Conservation (phyloP, 92 coral and sea anemone species). For the Parazoanthus darwini region DNA sequence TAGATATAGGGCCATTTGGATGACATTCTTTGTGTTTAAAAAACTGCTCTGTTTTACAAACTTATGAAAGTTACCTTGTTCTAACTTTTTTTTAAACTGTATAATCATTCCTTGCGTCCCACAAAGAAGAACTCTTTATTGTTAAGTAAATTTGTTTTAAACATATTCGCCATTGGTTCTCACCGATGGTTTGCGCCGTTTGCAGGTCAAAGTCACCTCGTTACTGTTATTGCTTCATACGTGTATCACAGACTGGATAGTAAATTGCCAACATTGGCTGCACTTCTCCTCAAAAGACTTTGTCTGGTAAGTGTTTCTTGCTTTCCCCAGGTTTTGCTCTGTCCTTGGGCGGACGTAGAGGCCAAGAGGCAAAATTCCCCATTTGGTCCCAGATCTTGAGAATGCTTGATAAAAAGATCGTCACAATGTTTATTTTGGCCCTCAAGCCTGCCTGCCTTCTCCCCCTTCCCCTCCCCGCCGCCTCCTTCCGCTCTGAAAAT, state of each 20-base stretch:
- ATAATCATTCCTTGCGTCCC: neutral
- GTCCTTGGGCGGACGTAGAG: too few species aligned
- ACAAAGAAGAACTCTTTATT: neutral
- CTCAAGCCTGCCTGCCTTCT: too few species aligned
- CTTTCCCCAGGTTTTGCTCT: neutral
- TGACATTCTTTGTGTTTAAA: too few species aligned
- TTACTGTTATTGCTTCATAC: slow-evolving; percentile 86
- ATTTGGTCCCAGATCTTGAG: too few species aligned
- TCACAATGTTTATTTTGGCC: too few species aligned
- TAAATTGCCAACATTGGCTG: slow-evolving; percentile 85
- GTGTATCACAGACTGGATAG: slow-evolving; percentile 84
- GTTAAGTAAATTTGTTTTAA: neutral
- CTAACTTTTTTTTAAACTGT: too few species aligned
- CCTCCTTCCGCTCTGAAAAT: too few species aligned
- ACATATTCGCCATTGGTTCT: neutral
- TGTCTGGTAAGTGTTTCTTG: slow-evolving; percentile 69
- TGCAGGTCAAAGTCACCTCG: slow-evolving; percentile 85
- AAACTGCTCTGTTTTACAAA: too few species aligned
- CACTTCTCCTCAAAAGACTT: slow-evolving; percentile 82
- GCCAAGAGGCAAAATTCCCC: too few species aligned
- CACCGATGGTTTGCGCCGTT: neutral
- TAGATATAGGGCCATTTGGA: too few species aligned
- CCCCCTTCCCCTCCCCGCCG: too few species aligned
- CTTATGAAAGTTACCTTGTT: neutral
- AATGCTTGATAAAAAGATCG: too few species aligned